These are phyloP conservation scores for Volucella inflata DNA, from an alignment of 2,888 invertebrate species.

Conservation along the genomic window DNA sequence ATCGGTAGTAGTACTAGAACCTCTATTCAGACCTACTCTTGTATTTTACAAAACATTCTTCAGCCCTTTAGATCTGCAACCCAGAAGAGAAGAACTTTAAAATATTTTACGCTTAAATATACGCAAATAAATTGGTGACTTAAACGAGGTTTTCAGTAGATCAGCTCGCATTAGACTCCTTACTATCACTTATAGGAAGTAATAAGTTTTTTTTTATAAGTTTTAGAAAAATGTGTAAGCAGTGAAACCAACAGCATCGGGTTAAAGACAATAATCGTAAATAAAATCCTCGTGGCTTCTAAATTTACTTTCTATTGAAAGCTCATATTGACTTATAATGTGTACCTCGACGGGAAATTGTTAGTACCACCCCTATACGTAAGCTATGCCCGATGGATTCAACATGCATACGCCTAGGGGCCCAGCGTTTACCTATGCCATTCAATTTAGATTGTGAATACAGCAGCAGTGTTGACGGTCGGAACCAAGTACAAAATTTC, in stretches of 20 bases:
- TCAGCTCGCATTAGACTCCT: no score
- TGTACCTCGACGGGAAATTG: conserved; percentile 33
- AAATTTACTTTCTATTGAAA: conserved; percentile 71
- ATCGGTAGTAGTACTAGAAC: no score
- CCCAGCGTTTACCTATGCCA: conserved; percentile 64
- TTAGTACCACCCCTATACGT: conserved; percentile 13
- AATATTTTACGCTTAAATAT: no score
- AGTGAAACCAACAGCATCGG: not conserved
- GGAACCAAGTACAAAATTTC: conserved; percentile 65
- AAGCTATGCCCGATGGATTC: conserved; percentile 57
- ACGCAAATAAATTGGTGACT: no score
- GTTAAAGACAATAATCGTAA: conserved; percentile 50
- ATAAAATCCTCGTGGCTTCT: conserved; percentile 62
- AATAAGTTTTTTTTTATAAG: no score
- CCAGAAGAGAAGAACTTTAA: no score
- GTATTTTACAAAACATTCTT: no score
- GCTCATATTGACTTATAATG: conserved; percentile 32
- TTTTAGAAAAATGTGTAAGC: conserved; percentile 18
- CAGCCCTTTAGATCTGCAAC: no score
- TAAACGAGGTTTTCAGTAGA: no score
- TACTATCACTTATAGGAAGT: no score
- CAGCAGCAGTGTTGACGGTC: conserved; percentile 50
- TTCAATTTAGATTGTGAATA: conserved; percentile 69
- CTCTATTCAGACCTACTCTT: no score
- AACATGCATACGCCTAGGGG: conserved; percentile 74